These are phyloP conservation scores for Ctenopoma kingsleyae DNA, from an alignment of 2,797 vertebrate genomes.

Conservation along the genomic window DNA sequence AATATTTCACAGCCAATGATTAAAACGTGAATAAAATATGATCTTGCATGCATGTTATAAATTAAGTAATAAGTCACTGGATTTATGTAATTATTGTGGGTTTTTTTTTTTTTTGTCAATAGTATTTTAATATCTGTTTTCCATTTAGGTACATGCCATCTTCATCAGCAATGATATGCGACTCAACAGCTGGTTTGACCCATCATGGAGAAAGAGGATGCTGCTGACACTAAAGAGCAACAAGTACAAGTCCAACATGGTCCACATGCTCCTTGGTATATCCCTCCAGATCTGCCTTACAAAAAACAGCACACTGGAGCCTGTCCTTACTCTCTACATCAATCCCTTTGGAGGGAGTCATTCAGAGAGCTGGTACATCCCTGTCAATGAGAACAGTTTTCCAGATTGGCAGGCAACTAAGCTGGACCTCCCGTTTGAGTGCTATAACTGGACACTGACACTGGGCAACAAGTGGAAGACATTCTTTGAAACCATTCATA, in stretches of 20 bases:
- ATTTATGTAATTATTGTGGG: not conserved
- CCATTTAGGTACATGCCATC: constrained; percentile 91
- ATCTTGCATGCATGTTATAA: too few species aligned
- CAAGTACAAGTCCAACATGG: constrained; percentile 97
- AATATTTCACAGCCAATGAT: not conserved
- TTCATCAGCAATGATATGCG: constrained; percentile 99
- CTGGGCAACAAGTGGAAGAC: constrained; percentile 99
- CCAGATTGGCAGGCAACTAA: constrained; percentile 96
- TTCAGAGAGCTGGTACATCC: constrained; percentile 98
- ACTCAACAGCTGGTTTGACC: constrained; percentile 98
- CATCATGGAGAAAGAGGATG: constrained; percentile 97
- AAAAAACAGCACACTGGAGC: constrained; percentile 98
- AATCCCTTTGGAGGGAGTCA: constrained; percentile 98
- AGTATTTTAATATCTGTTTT: constrained; percentile 4
- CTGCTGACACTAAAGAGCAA: constrained; percentile 97
- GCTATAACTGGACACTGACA: constrained; percentile 96
- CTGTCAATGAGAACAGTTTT: constrained; percentile 91
- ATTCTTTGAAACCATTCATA: constrained; percentile 97
- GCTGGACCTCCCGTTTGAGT: constrained; percentile 95
- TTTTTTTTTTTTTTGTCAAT: not conserved
- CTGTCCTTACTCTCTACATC: constrained; percentile 93
- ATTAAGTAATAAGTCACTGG: too few species aligned
- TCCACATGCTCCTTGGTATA: constrained; percentile 96
- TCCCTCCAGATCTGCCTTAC: constrained; percentile 97
- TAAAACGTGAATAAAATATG: too few species aligned